These are phyloP conservation scores for Wasmannia auropunctata DNA, from an alignment of 1,140 invertebrate species.

Conservation along the genomic window DNA sequence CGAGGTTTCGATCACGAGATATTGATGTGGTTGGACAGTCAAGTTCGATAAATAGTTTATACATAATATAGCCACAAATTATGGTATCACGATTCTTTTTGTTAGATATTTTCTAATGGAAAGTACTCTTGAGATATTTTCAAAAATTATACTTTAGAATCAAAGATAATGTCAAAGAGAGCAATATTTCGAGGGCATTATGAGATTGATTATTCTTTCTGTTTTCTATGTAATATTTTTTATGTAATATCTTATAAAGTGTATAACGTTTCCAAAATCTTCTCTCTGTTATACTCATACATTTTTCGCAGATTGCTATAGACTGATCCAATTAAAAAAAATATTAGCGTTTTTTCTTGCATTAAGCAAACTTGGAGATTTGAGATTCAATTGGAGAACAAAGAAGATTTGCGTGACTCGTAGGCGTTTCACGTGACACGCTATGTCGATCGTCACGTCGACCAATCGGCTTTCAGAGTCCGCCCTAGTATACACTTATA, in stretches of 20 bases:
- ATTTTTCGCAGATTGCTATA: neutral
- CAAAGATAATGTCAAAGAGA: neutral
- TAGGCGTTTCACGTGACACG: slow-evolving; percentile 81
- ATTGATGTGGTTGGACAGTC: slow-evolving; percentile 18
- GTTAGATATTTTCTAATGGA: neutral
- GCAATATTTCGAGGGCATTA: neutral
- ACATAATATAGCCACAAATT: neutral
- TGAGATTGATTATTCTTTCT: neutral
- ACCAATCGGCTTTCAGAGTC: slow-evolving; percentile 80
- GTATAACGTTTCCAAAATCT: neutral
- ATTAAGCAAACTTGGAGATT: slow-evolving; percentile 46
- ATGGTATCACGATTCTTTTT: neutral
- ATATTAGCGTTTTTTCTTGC: neutral
- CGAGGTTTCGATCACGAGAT: slow-evolving; percentile 59
- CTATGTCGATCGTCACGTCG: slow-evolving; percentile 73
- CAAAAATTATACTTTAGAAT: neutral
- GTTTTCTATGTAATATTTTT: neutral
- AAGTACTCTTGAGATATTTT: neutral
- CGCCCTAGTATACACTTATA: slow-evolving; percentile 67
- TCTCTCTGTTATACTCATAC: neutral
- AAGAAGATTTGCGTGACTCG: slow-evolving; percentile 80
- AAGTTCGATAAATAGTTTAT: slow-evolving; percentile 14
- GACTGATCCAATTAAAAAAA: slow-evolving; percentile 2
- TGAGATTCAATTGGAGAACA: slow-evolving; percentile 53
- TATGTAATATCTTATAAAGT: neutral